phyloP scores from a whole-genome alignment of 2,888 invertebrate genomes.

The Argyra leucocephala region DNA sequence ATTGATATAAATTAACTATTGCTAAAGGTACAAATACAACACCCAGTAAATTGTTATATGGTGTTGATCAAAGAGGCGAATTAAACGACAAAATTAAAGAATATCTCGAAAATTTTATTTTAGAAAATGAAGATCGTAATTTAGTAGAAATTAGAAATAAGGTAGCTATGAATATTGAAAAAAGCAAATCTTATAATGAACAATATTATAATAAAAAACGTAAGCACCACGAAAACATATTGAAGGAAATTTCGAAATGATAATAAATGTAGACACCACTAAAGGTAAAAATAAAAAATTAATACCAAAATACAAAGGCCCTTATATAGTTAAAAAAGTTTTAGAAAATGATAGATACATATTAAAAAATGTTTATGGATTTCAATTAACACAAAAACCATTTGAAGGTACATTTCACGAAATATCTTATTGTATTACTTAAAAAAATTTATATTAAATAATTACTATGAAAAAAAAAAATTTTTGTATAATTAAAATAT shows the following conservation, averaged over 20 bases:
- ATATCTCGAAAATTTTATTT: conserved; percentile 14
- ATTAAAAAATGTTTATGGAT: conserved; percentile 22
- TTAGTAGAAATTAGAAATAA: conserved; percentile 21
- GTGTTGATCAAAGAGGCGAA: conserved; percentile 26
- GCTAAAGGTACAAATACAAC: conserved; percentile 20
- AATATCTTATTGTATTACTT: too few relatives aligned
- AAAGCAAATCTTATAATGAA: conserved; percentile 25
- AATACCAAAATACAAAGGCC: conserved; percentile 25
- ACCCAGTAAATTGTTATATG: conserved; percentile 27
- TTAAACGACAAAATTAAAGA: conserved; percentile 20
- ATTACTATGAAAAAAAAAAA: background rate
- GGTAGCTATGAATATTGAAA: conserved; percentile 19
- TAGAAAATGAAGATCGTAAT: conserved; percentile 17
- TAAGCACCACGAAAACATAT: conserved; percentile 21
- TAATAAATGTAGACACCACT: conserved; percentile 23
- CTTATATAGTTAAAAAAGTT: conserved; percentile 21
- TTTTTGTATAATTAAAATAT: background rate
- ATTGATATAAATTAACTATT: conserved; percentile 24
- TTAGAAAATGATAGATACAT: conserved; percentile 24
- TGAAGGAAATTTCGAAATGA: conserved; percentile 24
- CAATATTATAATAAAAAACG: conserved; percentile 26
- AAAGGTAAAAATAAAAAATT: conserved; percentile 25
- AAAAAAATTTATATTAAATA: background rate
- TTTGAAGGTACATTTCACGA: background rate
- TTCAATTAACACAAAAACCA: conserved; percentile 22